Evolutionary conservation across 2,113 vertebrate species (phyloP).

Genomic region (Pluvialis apricaria): DNA sequence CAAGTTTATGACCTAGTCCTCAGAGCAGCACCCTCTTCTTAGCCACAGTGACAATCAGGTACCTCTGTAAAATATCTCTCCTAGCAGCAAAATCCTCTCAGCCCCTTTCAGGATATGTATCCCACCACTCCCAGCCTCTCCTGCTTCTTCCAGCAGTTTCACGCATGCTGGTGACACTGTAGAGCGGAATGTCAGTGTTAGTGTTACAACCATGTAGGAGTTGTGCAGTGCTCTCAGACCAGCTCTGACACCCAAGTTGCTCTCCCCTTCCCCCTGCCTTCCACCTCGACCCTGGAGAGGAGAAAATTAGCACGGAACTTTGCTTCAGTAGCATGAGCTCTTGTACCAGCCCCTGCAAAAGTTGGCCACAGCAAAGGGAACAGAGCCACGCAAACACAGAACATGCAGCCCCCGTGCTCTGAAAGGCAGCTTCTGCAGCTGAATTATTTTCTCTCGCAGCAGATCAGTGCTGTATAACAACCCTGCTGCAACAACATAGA

Average conservation of each 20-base stretch:
- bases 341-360: neutral
- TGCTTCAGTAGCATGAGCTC: neutral
- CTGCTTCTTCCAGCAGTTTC: neutral
- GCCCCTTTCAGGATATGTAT: neutral
- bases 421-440: neutral
- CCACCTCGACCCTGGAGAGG: neutral
- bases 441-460: neutral
- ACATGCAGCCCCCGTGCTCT: neutral
- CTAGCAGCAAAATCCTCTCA: neutral
- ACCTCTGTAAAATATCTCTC: neutral
- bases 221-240: neutral
- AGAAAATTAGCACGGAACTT: neutral
- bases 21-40: neutral
- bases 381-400: neutral
- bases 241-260: neutral
- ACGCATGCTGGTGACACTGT: fast-evolving
- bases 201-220: neutral
- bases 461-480: neutral
- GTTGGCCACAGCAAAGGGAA: neutral
- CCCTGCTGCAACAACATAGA: neutral
- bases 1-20: neutral
- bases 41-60: neutral
- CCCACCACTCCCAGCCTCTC: neutral
- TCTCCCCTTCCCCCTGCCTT: neutral
- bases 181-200: neutral